Conservation (phyloP, 2,888 invertebrate genomes). For the Apocheima hispidaria region DNA sequence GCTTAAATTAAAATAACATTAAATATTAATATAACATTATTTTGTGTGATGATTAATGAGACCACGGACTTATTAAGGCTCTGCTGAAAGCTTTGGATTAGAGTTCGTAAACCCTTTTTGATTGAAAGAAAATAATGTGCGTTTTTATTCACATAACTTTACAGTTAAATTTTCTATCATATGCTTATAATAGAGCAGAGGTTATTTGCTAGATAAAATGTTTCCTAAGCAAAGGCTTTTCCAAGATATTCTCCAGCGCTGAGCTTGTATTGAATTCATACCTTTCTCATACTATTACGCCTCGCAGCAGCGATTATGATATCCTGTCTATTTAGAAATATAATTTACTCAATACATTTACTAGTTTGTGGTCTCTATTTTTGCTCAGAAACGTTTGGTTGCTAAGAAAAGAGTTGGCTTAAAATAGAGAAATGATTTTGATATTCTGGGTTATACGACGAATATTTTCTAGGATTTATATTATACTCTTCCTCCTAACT, state of each 20-base stretch:
- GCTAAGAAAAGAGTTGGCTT: constrained; percentile 1
- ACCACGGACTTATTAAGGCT: constrained; percentile 8
- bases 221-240: constrained; percentile 14
- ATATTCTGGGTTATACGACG: no score
- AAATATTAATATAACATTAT: no score
- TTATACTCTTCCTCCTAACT: no score
- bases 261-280: constrained; percentile 8
- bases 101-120: constrained; percentile 1
- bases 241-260: constrained; percentile 11
- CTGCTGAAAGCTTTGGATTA: constrained; percentile 9
- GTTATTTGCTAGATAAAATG: constrained; percentile 1
- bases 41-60: constrained; percentile 9
- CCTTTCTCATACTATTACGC: constrained; percentile 13
- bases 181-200: neutral
- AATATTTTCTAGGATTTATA: no score
- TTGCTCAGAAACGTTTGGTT: neutral
- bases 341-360: constrained; percentile 9
- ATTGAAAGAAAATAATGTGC: constrained; percentile 1
- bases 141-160: no score
- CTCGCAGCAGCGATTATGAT: constrained; percentile 7
- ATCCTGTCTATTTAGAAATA: constrained; percentile 10
- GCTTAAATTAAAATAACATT: constrained; percentile 1
- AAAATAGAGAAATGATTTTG: no score
- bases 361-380: constrained; percentile 15
- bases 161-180: no score